Evolutionary conservation across 2,113 vertebrate species (phyloP), one percentile per base, ranked within the genome.

Genomic region (Eulemur macaco): DNA sequence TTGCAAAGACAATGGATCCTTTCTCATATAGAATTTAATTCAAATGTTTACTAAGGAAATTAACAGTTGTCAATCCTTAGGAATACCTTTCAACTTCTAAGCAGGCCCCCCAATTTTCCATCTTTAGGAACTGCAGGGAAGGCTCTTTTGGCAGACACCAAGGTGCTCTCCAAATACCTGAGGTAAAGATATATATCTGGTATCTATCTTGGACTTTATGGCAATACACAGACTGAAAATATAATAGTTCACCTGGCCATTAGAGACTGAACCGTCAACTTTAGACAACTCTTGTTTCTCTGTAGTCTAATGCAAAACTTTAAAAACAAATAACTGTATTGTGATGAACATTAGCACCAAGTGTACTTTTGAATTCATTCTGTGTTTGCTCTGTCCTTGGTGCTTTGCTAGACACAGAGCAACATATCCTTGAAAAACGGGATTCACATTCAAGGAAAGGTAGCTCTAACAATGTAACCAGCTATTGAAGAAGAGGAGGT

Each of bases 401-500:
- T 86, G 64, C 39, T 94, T 86, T 83, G 50, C 45, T 47, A 58
- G 29, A 42, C 45, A 27, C 27, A 39, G 34, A 94, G 42, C 63
- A 87, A 69, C 64, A 83, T 52, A 76, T 92, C 94, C 82, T 94
- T 95, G 73, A 88, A 88, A 15, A 15, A 42, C n/a, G 13, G n/a
- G 47, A 88, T 93, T 95, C 60, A 81, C 52, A 92, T 87, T 68
- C 64, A 91, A 91, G 37, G 60, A 94, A 37, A 90, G 18, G 71
- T 6, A 8, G 6, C 42, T 77, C 34, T 86, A 12, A 94, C 14
- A 63, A 47, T 23, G 17, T 17, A 78, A 63, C 39, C 42, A 37
- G 42, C 12, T 76, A 83, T 0, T 82, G 82, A 96, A 94, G 54
- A 89, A 80, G 45, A 95, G 14, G 54, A 97, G 68, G 91, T 89